phyloP scores from a whole-genome alignment of 2,113 vertebrate species.

The Ochotona princeps region DNA sequence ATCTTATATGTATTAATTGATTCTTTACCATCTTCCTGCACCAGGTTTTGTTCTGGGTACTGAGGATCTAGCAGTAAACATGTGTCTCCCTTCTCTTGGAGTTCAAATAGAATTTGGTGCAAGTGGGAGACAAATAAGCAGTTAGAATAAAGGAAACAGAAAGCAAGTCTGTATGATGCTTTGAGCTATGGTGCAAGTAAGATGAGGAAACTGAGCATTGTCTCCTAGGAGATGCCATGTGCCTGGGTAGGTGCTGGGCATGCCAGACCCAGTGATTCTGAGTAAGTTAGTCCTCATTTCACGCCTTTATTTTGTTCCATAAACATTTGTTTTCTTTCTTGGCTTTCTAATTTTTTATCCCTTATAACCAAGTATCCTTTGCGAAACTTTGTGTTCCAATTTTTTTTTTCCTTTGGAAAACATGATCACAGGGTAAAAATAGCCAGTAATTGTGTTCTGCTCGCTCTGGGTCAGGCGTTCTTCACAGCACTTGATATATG shows the following conservation, averaged over 20 bases:
- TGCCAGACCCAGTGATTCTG: not conserved
- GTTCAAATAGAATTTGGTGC: not conserved
- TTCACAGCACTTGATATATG: not conserved
- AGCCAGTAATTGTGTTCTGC: not conserved
- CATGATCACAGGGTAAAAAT: not conserved
- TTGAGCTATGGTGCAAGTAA: not conserved
- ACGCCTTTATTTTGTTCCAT: too few relatives aligned
- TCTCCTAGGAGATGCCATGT: not conserved
- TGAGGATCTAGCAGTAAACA: not conserved
- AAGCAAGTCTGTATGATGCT: not conserved
- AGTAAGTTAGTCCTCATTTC: not conserved
- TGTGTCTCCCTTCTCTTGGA: not conserved
- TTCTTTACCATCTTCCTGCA: not conserved
- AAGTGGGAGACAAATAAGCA: not conserved
- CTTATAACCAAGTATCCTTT: slow-evolving; percentile 37
- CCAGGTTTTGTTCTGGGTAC: not conserved
- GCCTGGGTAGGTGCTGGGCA: not conserved
- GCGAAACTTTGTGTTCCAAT: not conserved
- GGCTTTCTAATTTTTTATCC: slow-evolving; percentile 19
- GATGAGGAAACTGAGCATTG: not conserved
- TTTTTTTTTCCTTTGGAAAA: slow-evolving; percentile 22
- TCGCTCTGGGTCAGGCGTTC: not conserved
- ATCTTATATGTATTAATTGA: not conserved
- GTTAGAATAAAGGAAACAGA: not conserved
- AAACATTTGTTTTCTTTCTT: not conserved